These are phyloP conservation scores for Drosophila nr. perissopoda DNA, from an alignment of 2,888 invertebrate species.

Conservation along the genomic window DNA sequence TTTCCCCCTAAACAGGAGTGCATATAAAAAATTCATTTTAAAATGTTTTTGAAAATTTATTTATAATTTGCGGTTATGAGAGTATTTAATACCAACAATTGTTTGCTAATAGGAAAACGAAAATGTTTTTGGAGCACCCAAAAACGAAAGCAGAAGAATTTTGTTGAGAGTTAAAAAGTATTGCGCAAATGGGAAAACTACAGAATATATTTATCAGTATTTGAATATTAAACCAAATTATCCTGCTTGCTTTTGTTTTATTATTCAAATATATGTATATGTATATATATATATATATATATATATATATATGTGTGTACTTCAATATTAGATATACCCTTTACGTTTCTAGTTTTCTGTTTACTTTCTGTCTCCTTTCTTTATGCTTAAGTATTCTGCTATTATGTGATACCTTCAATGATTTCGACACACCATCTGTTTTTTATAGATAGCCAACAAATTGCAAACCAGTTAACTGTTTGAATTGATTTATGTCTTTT, in stretches of 20 bases:
- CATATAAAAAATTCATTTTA: no score
- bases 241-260: neutral
- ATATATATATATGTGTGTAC: neutral
- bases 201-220: neutral
- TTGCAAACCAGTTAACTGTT: constrained; percentile 35
- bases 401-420: neutral
- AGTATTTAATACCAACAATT: neutral
- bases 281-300: neutral
- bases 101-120: neutral
- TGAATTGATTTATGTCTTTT: constrained; percentile 40
- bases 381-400: neutral
- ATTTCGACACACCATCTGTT: neutral
- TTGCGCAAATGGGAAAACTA: neutral
- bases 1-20: no score
- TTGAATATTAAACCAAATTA: neutral
- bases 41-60: no score
- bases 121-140: neutral
- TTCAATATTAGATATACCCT: neutral
- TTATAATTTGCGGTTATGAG: neutral
- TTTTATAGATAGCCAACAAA: neutral
- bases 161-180: neutral
- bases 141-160: neutral
- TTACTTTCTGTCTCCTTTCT: neutral
- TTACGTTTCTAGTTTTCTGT: neutral
- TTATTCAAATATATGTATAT: neutral